Percentiles rank a stretch among this genome's conserved stretches.
These are phyloP conservation scores for Pseudomyrmex gracilis DNA, from an alignment of 1,140 invertebrate species.

Conservation along the genomic window DNA sequence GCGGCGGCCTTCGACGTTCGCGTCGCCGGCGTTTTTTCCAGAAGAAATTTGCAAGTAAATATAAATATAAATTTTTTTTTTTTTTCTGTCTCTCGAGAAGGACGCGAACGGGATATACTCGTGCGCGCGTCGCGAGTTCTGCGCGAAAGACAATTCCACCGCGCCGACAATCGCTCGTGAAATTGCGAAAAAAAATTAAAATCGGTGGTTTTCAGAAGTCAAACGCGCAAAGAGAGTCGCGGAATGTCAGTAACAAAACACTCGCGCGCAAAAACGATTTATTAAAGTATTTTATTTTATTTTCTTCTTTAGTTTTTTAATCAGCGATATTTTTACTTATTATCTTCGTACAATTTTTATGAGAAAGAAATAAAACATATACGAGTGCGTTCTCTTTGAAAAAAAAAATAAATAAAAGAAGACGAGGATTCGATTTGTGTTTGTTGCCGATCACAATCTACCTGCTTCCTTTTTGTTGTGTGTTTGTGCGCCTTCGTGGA, in stretches of 20 bases:
- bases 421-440: neutral
- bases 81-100: neutral
- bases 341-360: neutral
- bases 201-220: neutral
- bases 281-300: neutral
- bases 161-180: neutral
- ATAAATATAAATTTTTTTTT: too few relatives aligned
- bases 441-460: neutral
- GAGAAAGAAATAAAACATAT: too few relatives aligned
- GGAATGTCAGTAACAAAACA: neutral
- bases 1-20: slow-evolving; percentile 52
- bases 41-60: slow-evolving; percentile 31
- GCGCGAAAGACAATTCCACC: neutral
- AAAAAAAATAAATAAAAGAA: neutral
- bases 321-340: neutral
- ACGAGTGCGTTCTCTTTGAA: too few relatives aligned
- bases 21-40: slow-evolving; percentile 60
- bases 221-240: too few relatives aligned
- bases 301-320: neutral
- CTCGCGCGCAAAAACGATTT: neutral
- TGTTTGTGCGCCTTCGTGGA: too few relatives aligned
- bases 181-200: slow-evolving; percentile 30
- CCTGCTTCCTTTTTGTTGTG: neutral
- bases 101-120: neutral
- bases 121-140: neutral